Conservation (phyloP, 2,888 invertebrate genomes). For the Nezara viridula region DNA sequence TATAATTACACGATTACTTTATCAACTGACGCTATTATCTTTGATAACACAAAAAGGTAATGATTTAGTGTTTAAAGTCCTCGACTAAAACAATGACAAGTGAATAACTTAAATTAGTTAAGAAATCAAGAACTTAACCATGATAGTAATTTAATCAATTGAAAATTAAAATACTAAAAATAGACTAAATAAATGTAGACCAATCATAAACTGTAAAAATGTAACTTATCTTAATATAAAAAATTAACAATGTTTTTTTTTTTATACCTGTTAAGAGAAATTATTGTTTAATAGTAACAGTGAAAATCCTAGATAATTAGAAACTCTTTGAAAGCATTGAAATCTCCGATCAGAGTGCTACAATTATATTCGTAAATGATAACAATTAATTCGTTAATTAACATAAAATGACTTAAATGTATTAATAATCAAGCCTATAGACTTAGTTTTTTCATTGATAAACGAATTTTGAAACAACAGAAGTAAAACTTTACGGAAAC, state of each 20-base stretch:
- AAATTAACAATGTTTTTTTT: no score
- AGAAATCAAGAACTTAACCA: not conserved
- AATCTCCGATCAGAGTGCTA: not conserved
- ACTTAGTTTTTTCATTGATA: not conserved
- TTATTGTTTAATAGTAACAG: not conserved
- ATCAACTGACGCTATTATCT: not conserved
- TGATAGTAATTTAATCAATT: not conserved
- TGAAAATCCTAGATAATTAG: not conserved
- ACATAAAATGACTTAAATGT: not conserved
- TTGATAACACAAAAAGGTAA: not conserved
- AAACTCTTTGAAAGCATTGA: slow-evolving; percentile 22
- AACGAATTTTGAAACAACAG: not conserved
- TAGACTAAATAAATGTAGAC: no score
- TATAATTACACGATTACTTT: not conserved
- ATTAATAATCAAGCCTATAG: not conserved
- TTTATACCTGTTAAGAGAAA: not conserved
- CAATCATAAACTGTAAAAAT: no score
- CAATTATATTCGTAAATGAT: no score
- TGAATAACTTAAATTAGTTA: not conserved
- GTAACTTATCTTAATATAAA: no score
- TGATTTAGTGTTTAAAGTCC: not conserved
- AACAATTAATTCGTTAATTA: not conserved
- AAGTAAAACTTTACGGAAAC: not conserved
- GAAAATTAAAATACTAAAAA: no score
- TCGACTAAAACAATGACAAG: no score